phyloP scores from a whole-genome alignment of 2,113 vertebrate genomes.

The Baryphthengus martii region DNA sequence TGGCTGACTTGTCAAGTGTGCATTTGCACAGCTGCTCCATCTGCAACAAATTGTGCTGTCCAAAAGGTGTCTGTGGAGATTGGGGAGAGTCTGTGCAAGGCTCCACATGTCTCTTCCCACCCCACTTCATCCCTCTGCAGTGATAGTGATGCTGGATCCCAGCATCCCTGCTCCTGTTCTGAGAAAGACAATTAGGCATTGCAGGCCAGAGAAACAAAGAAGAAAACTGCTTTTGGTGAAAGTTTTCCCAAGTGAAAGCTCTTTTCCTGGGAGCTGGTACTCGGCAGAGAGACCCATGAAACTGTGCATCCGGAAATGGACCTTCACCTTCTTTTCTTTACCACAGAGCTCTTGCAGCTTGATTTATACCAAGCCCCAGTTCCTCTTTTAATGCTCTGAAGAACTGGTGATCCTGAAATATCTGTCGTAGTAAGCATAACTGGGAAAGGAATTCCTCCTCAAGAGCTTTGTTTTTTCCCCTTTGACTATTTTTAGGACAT shows the following conservation, averaged over 20 bases:
- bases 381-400: background rate
- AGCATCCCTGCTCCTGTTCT: background rate
- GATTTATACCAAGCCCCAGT: background rate
- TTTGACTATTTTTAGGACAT: background rate
- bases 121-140: rapidly evolving
- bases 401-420: background rate
- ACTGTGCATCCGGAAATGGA: background rate
- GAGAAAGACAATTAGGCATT: background rate
- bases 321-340: background rate
- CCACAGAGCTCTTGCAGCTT: background rate
- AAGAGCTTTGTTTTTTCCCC: background rate
- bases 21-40: background rate
- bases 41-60: background rate
- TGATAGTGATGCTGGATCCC: background rate
- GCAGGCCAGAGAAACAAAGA: background rate
- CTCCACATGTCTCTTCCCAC: rapidly evolving
- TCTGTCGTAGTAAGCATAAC: rapidly evolving
- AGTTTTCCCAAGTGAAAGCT: background rate
- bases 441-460: background rate
- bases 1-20: background rate
- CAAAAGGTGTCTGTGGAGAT: background rate
- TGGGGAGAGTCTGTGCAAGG: background rate
- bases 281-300: rapidly evolving
- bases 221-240: background rate
- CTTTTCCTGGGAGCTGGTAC: background rate